Base-by-base conservation (phyloP, 92 coral and sea anemone species). In the Bergia sp. region DNA sequence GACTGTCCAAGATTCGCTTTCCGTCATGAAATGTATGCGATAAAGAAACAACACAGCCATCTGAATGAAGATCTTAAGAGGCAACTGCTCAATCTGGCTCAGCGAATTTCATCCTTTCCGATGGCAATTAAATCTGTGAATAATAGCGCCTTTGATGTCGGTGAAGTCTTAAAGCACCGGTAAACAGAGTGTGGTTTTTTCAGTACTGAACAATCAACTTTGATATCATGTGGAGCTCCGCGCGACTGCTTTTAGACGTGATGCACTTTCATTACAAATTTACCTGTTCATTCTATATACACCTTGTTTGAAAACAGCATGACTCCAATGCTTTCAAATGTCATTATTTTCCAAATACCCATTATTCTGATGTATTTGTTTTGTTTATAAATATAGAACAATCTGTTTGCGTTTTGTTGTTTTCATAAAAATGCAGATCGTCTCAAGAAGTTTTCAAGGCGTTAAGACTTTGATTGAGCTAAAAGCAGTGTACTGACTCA, bases 261-360 rank as follows among this genome's bases (percentile, higher is more conserved):
- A 61, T 18, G n/a, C 69, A 23, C 69, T 16, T 20, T 61, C 69
- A 61, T 61, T 61, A 18, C 3, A 61, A 61, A 7, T 18, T 6
- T 61, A 61, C 69, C 69, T 61, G 69, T 61, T 53, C n/a, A 18
- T 0, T 16, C 77, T 73, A 73, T 73, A 73, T 73, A 29, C 77
- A 73, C 77, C 16, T 9, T 21, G 39, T 38, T 73, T 20, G 42
- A 73, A 37, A 73, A 37, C 40, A 10, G 37, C 77, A 36, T 37
- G 77, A 73, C 77, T 73, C 77, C 77, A 11, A 21, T 61, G 69
- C 69, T 61, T 61, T 61, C 67, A 61, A 61, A 61, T 61, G 12
- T 61, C 69, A 2, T 61, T 61, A 16, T 61, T 61, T 61, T 61
- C 69, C 20, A 61, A 61, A 61, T 23, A 61, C 21, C 69, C 29